phyloP scores from a whole-genome alignment of 2,888 invertebrate genomes.

The Cordilura impudica region DNA sequence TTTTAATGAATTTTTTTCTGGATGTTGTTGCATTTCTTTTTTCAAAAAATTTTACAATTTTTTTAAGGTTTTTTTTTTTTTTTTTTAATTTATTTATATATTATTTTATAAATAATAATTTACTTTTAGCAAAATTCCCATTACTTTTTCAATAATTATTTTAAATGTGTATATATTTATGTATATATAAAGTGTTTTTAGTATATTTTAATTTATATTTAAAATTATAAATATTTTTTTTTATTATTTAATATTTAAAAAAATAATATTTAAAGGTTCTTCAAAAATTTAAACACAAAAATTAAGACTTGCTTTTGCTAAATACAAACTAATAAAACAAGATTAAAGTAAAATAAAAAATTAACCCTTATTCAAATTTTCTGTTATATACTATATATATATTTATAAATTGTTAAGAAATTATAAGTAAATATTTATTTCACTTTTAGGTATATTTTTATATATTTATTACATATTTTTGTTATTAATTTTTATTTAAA shows the following conservation, averaged over 20 bases:
- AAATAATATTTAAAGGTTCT: neutral
- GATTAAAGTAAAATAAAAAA: conserved; percentile 16
- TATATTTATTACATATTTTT: conserved; percentile 60
- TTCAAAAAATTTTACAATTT: conserved; percentile 40
- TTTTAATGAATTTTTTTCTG: conserved; percentile 40
- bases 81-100: conserved; percentile 33
- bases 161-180: neutral
- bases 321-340: conserved; percentile 58
- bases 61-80: neutral
- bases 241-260: conserved; percentile 55
- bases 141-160: conserved; percentile 49
- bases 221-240: conserved; percentile 29
- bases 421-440: conserved; percentile 55
- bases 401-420: conserved; percentile 14
- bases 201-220: conserved; percentile 64
- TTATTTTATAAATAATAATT: conserved; percentile 56
- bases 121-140: conserved; percentile 61
- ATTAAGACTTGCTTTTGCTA: conserved; percentile 49
- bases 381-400: conserved; percentile 25
- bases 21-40: conserved; percentile 5
- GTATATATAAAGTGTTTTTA: conserved; percentile 48
- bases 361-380: conserved; percentile 28
- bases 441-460: conserved; percentile 41
- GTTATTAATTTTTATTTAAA: conserved; percentile 19
- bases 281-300: conserved; percentile 4